These are phyloP conservation scores for Bolinopsis microptera DNA, from an alignment of 37 sponge, comb jelly and placozoan genomes.

Conservation along the genomic window DNA sequence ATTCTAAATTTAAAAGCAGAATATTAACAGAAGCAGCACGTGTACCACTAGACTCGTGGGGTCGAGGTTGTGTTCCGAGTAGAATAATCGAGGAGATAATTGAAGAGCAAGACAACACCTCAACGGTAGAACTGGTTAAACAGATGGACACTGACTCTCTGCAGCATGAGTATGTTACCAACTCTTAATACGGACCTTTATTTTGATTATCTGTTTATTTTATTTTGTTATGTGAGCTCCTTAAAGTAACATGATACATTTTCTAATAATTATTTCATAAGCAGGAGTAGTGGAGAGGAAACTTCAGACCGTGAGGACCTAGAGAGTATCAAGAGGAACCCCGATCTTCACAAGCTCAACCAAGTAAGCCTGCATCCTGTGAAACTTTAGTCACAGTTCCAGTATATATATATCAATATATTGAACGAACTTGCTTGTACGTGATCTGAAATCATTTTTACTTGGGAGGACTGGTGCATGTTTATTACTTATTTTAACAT, in stretches of 20 bases:
- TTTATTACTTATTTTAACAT: too few species aligned
- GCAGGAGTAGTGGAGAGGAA: not conserved
- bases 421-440: too few species aligned
- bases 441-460: too few species aligned
- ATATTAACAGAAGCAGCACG: not conserved
- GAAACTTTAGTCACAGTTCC: too few species aligned
- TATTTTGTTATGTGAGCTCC: not conserved
- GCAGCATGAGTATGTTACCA: not conserved
- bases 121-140: not conserved
- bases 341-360: not conserved
- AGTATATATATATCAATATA: too few species aligned
- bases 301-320: not conserved
- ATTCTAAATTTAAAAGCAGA: too few species aligned
- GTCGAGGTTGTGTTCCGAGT: not conserved
- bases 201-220: too few species aligned
- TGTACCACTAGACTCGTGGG: conserved; percentile 13
- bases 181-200: too few species aligned
- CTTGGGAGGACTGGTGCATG: too few species aligned
- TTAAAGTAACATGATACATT: not conserved
- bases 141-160: not conserved
- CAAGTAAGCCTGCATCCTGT: too few species aligned
- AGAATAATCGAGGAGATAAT: not conserved
- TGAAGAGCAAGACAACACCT: not conserved
- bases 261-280: not conserved
- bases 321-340: not conserved